Evolutionary conservation across 2,113 vertebrate species (phyloP), one percentile per base, ranked within the genome.

Genomic region (Lucifuga dentata): DNA sequence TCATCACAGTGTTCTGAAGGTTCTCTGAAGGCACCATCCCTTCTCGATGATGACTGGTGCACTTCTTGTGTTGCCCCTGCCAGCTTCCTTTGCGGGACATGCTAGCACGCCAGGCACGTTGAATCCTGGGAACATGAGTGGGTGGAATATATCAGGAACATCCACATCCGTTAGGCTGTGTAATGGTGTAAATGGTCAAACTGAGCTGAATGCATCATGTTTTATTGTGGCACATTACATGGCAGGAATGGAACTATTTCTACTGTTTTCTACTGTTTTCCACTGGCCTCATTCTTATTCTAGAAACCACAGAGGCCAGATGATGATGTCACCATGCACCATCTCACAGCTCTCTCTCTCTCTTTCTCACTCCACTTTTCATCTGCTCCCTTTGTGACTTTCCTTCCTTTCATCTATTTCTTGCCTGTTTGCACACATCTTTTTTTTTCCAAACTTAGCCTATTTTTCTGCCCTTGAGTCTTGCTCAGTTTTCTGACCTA

Each of bases 61-160:
- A 15, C 48, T 50, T 44, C 51, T 74, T 48, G 41, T 68, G 81
- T 51, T 57, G 80, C 13, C 61, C 68, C 38, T 72, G 69, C 24
- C 60, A 39, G 69, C 41, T 72, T 16, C 41, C 73, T 61, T 70
- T 78, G 26, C 84, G 84, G 48, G 81, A 80, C 40, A 84, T 16
- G 52, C 52, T 84, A 7, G 89, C 89, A 51, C 88, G 86, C 90
- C 90, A 91, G 70, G 89, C 90, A 8, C 88, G 87, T 80, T 92
- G 91, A 71, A 92, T 92, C 56, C 88, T 92, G 67, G 5, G n/a
- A 64, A 55, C n/a, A 41, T 12, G 56, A 49, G 38, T 11, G 5
- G 29, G 53, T 10, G 46, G 21, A 46, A 64, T 19, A 16, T 6
- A 50, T 46, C 26, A 53, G 10, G 21, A 26, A 60, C 51, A 50